Conservation (phyloP, 1,140 invertebrate species). For the Drosophila saltans region DNA sequence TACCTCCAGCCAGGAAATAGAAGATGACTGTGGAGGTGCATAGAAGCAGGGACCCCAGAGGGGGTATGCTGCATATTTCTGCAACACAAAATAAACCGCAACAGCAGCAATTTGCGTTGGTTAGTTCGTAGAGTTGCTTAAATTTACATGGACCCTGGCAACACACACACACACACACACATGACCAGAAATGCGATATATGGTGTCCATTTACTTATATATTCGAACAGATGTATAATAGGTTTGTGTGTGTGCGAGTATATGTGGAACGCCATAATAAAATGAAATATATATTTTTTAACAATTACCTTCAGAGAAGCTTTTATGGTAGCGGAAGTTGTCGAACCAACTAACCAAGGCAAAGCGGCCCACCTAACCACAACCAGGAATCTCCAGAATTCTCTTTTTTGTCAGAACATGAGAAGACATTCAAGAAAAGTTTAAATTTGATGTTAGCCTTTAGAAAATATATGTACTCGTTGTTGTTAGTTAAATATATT, state of each 20-base stretch:
- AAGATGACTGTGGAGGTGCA: constrained; percentile 6
- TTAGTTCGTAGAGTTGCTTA: constrained; percentile 71
- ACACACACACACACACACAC: constrained; percentile 41
- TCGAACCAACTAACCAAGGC: constrained; percentile 36
- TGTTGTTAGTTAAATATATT: no score
- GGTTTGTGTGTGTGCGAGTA: constrained; percentile 22
- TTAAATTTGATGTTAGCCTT: no score
- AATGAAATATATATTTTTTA: constrained; percentile 78
- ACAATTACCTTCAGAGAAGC: constrained; percentile 73
- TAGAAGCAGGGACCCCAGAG: background rate
- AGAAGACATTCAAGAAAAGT: no score
- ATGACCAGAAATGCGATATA: constrained; percentile 67
- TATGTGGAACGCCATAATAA: constrained; percentile 52
- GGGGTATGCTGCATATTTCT: constrained; percentile 61
- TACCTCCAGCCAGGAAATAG: background rate
- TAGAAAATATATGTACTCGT: no score
- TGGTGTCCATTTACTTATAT: constrained; percentile 16
- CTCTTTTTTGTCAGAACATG: background rate
- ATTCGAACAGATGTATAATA: background rate
- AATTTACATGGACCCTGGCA: constrained; percentile 64
- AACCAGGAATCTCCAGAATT: background rate
- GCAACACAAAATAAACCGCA: constrained; percentile 81
- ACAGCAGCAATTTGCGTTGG: constrained; percentile 77
- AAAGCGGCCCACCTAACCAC: constrained; percentile 13
- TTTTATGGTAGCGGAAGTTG: constrained; percentile 68